These are phyloP conservation scores for Scomber scombrus DNA, from an alignment of 2,113 vertebrate species.

Conservation along the genomic window DNA sequence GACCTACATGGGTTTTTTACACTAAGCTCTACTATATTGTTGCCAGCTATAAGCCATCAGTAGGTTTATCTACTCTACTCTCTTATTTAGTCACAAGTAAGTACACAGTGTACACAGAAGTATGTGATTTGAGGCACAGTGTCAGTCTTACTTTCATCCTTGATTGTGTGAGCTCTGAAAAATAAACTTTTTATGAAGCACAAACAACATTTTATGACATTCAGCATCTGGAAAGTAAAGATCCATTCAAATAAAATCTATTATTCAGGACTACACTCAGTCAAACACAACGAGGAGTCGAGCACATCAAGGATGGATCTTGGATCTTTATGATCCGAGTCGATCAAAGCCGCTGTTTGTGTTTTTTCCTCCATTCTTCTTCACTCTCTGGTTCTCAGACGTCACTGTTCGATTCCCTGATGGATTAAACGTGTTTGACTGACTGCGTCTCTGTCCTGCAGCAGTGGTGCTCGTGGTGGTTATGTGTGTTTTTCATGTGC, in stretches of 20 bases:
- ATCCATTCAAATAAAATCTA: constrained; percentile 5
- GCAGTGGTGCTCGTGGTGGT: background rate
- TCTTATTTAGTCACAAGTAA: too few species aligned
- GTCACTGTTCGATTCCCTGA: constrained; percentile 13
- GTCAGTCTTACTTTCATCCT: constrained; percentile 37
- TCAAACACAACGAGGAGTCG: background rate
- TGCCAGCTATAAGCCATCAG: too few species aligned
- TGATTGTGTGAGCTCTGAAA: constrained; percentile 22
- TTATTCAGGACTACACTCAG: background rate
- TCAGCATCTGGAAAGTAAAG: background rate
- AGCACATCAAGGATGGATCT: constrained; percentile 52
- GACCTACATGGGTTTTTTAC: too few species aligned
- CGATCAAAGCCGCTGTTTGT: constrained; percentile 3
- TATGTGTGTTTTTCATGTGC: constrained; percentile 24
- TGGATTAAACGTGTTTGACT: constrained; percentile 24
- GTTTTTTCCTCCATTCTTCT: constrained; percentile 2
- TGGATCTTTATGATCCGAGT: constrained; percentile 38
- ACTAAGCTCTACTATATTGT: too few species aligned
- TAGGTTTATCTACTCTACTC: too few species aligned
- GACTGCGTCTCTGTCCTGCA: constrained; percentile 32
- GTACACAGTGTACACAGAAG: too few species aligned
- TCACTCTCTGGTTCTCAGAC: constrained; percentile 19
- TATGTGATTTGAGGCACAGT: too few species aligned
- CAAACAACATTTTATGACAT: background rate
- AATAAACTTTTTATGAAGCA: background rate